Evolutionary conservation across 2,888 invertebrate genomes (phyloP).

Genomic region (Phaonia tiefii): DNA sequence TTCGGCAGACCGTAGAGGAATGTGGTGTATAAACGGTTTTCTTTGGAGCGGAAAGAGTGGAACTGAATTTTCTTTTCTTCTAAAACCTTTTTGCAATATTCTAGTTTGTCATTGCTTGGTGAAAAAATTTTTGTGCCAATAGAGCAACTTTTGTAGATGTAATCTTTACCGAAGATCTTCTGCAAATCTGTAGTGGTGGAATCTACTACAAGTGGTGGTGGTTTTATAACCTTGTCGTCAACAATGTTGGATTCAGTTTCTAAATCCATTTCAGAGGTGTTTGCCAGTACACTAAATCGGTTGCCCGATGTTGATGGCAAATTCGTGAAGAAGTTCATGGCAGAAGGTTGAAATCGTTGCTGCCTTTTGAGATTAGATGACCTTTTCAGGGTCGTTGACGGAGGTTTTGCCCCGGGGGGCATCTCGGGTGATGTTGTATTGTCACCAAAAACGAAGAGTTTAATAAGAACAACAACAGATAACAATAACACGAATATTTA

Average conservation of each 20-base stretch:
- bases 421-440: too few relatives aligned
- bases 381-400: not conserved
- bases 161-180: conserved; percentile 23
- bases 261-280: not conserved
- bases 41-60: conserved; percentile 29
- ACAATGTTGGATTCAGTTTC: not conserved
- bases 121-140: conserved; percentile 34
- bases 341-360: not conserved
- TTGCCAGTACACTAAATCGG: too few relatives aligned
- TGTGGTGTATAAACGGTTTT: not conserved
- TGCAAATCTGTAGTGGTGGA: not conserved
- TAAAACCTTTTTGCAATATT: conserved; percentile 37
- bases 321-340: not conserved
- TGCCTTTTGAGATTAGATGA: not conserved
- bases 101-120: not conserved
- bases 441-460: too few relatives aligned
- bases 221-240: not conserved
- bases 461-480: too few relatives aligned
- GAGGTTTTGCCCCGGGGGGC: not conserved
- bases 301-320: not conserved
- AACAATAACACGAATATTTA: too few relatives aligned
- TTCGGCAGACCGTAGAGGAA: too few relatives aligned
- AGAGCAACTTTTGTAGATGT: conserved; percentile 30
- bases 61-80: conserved; percentile 29
- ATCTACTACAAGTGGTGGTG: conserved; percentile 32